A percentile compares a stretch with the other conserved stretches of the same genome.
Evolutionary conservation across 1,140 invertebrate genomes (phyloP).

Genomic region (Drosophila quadrilineata): DNA sequence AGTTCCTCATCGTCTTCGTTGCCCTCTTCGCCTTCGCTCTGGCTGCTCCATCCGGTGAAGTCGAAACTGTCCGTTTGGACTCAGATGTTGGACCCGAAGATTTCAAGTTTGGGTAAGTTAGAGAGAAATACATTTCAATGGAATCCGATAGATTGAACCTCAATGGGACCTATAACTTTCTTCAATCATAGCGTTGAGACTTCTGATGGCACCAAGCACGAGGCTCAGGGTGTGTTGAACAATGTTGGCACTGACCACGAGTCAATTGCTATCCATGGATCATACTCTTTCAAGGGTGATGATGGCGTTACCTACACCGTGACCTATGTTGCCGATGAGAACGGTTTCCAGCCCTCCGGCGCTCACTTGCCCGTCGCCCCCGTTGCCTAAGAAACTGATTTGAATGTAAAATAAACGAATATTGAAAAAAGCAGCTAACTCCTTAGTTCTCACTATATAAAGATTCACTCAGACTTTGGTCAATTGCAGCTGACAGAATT

Average conservation of each 20-base stretch:
- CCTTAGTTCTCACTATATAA: slow-evolving; percentile 25
- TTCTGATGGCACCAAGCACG: slow-evolving; percentile 30
- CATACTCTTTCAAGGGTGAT: slow-evolving; percentile 83
- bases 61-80: slow-evolving; percentile 62
- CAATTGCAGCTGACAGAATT: no score
- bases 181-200: slow-evolving; percentile 51
- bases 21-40: slow-evolving; percentile 65
- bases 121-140: no score
- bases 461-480: no score
- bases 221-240: slow-evolving; percentile 15
- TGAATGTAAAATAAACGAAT: background rate
- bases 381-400: slow-evolving; percentile 25
- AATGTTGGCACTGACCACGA: slow-evolving; percentile 55
- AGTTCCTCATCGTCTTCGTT: slow-evolving; percentile 64
- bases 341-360: slow-evolving; percentile 87
- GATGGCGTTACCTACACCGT: slow-evolving; percentile 86
- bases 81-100: slow-evolving; percentile 80
- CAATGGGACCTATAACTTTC: no score
- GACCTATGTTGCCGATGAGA: slow-evolving; percentile 88
- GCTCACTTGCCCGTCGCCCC: slow-evolving; percentile 84
- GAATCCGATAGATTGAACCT: no score
- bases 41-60: slow-evolving; percentile 36
- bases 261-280: slow-evolving; percentile 82
- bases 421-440: background rate
- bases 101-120: slow-evolving; percentile 81